phyloP scores from a whole-genome alignment of 2,888 invertebrate genomes.

The Agrochola lychnidis region DNA sequence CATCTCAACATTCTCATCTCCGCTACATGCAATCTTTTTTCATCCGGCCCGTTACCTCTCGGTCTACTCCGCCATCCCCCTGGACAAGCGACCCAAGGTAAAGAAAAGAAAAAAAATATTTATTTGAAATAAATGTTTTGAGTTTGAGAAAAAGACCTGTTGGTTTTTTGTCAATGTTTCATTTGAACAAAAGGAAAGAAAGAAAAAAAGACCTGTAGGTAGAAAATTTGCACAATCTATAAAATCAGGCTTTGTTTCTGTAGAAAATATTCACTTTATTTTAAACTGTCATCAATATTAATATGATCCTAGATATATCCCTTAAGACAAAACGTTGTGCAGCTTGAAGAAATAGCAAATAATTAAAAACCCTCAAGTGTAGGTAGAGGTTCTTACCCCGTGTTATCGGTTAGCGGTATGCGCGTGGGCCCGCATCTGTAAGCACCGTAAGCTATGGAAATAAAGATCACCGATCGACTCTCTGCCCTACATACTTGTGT shows the following conservation, averaged over 20 bases:
- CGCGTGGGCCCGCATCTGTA: slow-evolving; percentile 74
- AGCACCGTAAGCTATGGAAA: slow-evolving; percentile 70
- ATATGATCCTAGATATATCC: not conserved
- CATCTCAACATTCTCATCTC: no score
- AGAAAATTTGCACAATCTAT: not conserved
- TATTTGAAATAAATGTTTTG: no score
- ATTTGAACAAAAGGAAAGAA: no score
- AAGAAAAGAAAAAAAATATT: no score
- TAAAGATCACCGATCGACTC: slow-evolving; percentile 71
- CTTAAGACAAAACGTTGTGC: no score
- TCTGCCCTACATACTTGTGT: slow-evolving; percentile 72
- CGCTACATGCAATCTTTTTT: no score
- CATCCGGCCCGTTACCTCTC: no score
- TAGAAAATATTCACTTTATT: not conserved
- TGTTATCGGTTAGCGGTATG: slow-evolving; percentile 75
- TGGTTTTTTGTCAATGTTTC: no score
- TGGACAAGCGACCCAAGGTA: no score
- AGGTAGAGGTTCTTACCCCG: slow-evolving; percentile 73
- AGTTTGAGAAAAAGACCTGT: no score
- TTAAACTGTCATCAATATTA: not conserved
- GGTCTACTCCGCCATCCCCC: no score
- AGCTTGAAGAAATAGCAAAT: not conserved
- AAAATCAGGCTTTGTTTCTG: not conserved
- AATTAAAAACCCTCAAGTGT: slow-evolving; percentile 37
- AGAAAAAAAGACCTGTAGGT: no score